These are phyloP conservation scores for Azemiops feae DNA, from an alignment of 2,113 vertebrate species.

Conservation along the genomic window DNA sequence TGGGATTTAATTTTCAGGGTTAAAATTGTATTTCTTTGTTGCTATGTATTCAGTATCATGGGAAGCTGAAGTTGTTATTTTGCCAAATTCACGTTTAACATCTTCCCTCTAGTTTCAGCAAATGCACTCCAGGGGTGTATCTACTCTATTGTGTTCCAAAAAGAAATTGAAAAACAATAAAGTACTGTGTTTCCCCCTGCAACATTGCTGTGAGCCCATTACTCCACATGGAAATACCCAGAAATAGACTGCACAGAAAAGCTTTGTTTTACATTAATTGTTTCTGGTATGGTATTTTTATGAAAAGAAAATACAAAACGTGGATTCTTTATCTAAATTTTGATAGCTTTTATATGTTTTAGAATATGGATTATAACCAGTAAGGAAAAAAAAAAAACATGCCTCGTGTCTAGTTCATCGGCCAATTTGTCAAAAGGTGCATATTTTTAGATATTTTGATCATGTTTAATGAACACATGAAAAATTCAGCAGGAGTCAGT, in stretches of 20 bases:
- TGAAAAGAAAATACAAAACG: not conserved
- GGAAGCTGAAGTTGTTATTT: not conserved
- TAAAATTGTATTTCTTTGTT: not conserved
- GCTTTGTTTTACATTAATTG: not conserved
- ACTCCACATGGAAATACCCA: not conserved
- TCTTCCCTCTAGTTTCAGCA: not conserved
- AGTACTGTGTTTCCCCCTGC: not conserved
- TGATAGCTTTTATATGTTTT: constrained; percentile 5
- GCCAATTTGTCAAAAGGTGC: not conserved
- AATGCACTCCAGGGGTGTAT: not conserved
- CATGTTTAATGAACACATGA: not conserved
- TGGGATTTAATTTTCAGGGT: not conserved
- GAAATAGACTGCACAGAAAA: not conserved
- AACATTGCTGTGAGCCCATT: not conserved
- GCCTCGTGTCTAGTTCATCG: not conserved
- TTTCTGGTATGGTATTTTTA: not conserved
- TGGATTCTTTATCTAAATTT: not conserved
- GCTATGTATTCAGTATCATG: not conserved
- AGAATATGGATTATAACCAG: not conserved
- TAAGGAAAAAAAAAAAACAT: not conserved
- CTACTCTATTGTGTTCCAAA: not conserved
- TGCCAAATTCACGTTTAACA: not conserved
- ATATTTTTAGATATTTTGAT: not conserved
- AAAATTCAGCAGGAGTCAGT: not conserved
- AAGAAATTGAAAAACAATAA: not conserved